phyloP scores from a whole-genome alignment of 2,797 vertebrate genomes.

The Lutjanus argentimaculatus region DNA sequence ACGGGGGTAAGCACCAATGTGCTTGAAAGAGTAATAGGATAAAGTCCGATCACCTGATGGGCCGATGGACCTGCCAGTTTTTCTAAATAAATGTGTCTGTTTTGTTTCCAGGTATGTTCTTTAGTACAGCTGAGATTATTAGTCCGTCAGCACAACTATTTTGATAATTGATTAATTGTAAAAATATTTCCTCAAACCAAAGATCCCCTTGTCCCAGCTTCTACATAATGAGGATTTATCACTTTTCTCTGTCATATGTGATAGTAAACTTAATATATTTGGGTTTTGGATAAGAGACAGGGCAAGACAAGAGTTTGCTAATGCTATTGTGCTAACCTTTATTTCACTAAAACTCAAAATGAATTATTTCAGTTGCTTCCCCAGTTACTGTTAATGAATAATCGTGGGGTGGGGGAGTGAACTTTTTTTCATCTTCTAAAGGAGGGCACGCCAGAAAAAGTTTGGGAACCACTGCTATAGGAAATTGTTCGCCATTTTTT shows the following conservation, averaged over 20 bases:
- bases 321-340: too few species aligned
- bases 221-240: neutral
- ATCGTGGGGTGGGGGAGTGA: too few species aligned
- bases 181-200: neutral
- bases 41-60: conserved; percentile 23
- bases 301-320: neutral
- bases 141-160: neutral
- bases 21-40: conserved; percentile 19
- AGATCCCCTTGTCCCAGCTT: neutral
- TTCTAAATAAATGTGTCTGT: neutral
- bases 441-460: too few species aligned
- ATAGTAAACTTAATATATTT: neutral
- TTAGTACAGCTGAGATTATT: neutral
- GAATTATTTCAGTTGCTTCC: too few species aligned
- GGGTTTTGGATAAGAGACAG: too few species aligned
- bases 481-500: neutral
- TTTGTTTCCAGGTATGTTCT: neutral
- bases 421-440: too few species aligned
- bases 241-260: neutral
- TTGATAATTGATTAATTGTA: too few species aligned
- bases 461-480: too few species aligned
- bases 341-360: too few species aligned
- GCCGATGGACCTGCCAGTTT: conserved; percentile 13
- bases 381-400: too few species aligned
- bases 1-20: conserved; percentile 18